Conservation (phyloP, 2,797 vertebrate genomes). For the Heliangelus exortis region DNA sequence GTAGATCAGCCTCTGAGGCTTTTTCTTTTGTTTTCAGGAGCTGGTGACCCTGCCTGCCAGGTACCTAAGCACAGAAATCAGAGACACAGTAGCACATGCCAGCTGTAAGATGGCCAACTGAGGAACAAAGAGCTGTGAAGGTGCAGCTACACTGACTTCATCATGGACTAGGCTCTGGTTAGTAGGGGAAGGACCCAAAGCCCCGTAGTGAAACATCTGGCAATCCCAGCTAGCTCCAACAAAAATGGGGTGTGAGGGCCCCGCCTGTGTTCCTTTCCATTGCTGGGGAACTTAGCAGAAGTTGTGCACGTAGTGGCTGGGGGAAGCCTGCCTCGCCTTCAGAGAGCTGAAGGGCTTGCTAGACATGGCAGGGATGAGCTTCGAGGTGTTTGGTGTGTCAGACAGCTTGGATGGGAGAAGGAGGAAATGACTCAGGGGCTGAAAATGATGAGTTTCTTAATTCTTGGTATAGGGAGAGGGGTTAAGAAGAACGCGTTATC, state of each 20-base stretch:
- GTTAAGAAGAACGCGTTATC: neutral
- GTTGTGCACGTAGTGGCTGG: neutral
- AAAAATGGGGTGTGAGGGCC: rapidly evolving
- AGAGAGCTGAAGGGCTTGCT: neutral
- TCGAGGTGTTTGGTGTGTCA: neutral
- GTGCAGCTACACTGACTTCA: neutral
- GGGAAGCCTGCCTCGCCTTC: neutral
- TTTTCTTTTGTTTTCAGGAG: neutral
- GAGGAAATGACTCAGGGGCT: slow-evolving; percentile 50
- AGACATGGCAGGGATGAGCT: rapidly evolving
- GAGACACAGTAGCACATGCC: rapidly evolving
- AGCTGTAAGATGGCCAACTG: rapidly evolving
- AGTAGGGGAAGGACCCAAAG: neutral
- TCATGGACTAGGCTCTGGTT: rapidly evolving
- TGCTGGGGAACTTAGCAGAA: rapidly evolving
- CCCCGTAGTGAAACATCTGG: neutral
- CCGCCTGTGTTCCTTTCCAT: rapidly evolving
- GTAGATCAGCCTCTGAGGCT: neutral
- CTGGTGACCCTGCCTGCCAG: neutral
- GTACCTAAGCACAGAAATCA: neutral
- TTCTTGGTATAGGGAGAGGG: too few species aligned
- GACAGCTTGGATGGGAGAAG: neutral
- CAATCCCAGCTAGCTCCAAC: neutral
- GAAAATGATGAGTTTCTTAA: neutral
- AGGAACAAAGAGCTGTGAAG: neutral